Evolutionary conservation across 1,140 invertebrate genomes (phyloP), one percentile per base, ranked within the genome.

Genomic region (Parasteatoda tepidariorum): DNA sequence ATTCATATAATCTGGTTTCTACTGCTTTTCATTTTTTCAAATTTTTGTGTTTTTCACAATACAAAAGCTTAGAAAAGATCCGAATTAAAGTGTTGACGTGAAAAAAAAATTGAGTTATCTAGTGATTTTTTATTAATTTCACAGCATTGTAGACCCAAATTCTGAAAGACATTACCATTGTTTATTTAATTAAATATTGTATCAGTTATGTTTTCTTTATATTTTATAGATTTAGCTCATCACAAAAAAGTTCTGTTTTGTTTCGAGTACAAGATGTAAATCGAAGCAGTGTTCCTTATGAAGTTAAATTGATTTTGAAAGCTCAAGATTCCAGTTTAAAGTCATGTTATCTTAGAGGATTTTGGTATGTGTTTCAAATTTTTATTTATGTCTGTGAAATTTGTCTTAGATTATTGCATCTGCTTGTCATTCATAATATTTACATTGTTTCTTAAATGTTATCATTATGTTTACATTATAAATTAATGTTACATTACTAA

Each of bases 311-410:
- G 13, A n/a, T 28, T 22, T 54, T 82, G n/a, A 54, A 64, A 30
- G 30, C 22, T 3, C n/a, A n/a, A 2, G 28, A 30, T 34, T 6
- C 31, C 24, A 41, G 31, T 18, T 24, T 73, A 28, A 70, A 82
- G 22, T 71, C 22, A 31, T 82, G 79, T 41, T 33, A 62, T 33
- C 26, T 82, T 5, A 66, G 48, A 62, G 79, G 79, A 30, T 82
- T 82, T 71, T 82, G 79, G 79, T 71, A 62, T 71, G 54, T 31
- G 24, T 2, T 5, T 54, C 57, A 41, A 4, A 26, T 55, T 24
- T 15, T 6, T n/a, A 28, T 15, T 30, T 9, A n/a, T 30, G 1
- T 28, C 1, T 31, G 1, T 31, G n/a, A n/a, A 13, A 71, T 30
- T 3, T 33, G 18, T 4, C 3, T n/a, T 18, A 73, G 5, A 41